Base-by-base conservation (phyloP, 2,888 invertebrate genomes). In the Anthrax anthrax region DNA sequence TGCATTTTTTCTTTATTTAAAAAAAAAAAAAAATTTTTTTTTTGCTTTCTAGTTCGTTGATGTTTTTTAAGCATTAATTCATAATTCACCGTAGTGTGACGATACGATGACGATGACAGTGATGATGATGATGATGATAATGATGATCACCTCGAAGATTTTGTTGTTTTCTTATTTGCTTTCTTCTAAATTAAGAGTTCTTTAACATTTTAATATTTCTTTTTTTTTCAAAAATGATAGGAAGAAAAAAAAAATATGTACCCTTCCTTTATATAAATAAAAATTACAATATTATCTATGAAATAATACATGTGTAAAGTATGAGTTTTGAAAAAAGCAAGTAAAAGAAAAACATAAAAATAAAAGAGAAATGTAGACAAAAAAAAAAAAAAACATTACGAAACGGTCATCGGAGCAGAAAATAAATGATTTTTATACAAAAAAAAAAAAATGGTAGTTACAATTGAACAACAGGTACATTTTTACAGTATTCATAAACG, bases 391-490 rank as follows among this genome's bases (percentile, higher is more conserved):
- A 9, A 16, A n/a, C 41, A 46, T 46, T 42, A 46, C 46, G 46
- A 41, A 42, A 46, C 46, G 39, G 42, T 41, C 46, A 46, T 16
- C 38, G 46, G 46, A 46, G 46, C 46, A 46, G 46, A 46, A 46
- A 46, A 46, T 46, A 46, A 46, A 46, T 34, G 46, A 42, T 45
- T 41, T 42, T 45, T 13, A 10, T 37, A 18, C 18, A 10, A 12
- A 37, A 18, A 37, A 37, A 37, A 37, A 13, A 37, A 18, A 32
- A 12, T 12, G 8, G 29, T 32, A 32, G 29, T 9, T 37, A 37
- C n/a, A 16, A 16, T 16, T n/a, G 37, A n/a, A 37, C 6, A n/a
- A n/a, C 6, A 36, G 23, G 8, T 8, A 23, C 8, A 23, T 4
- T 23, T 23, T 6, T 8, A 23, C 8, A 23, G 23, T 23, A 23